phyloP scores from a whole-genome alignment of 2,888 invertebrate species.

The Platerodrilus igneus region DNA sequence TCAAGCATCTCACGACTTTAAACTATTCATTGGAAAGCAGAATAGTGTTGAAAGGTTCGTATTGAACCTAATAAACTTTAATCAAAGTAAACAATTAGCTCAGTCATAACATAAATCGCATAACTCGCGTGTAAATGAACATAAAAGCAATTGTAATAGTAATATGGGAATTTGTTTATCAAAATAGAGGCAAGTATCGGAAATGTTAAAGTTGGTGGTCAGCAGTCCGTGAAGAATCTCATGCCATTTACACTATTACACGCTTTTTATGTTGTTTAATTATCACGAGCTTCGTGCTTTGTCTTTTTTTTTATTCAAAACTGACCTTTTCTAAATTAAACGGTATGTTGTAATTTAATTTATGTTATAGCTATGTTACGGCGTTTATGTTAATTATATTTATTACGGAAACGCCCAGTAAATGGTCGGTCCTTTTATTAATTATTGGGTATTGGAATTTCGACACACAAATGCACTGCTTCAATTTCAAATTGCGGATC shows the following conservation, averaged over 20 bases:
- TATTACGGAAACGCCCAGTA: too few relatives aligned
- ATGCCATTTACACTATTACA: constrained; percentile 44
- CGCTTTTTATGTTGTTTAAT: constrained; percentile 41
- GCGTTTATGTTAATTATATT: too few relatives aligned
- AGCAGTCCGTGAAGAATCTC: constrained; percentile 43
- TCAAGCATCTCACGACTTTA: constrained; percentile 7
- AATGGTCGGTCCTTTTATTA: too few relatives aligned
- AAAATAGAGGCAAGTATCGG: constrained; percentile 36
- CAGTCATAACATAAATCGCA: neutral
- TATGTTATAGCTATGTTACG: too few relatives aligned
- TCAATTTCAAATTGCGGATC: too few relatives aligned
- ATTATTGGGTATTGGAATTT: too few relatives aligned
- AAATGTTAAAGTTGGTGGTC: constrained; percentile 41
- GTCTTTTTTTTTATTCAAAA: too few relatives aligned
- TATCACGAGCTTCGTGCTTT: constrained; percentile 38
- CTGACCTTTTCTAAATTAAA: too few relatives aligned
- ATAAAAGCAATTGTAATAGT: constrained; percentile 41
- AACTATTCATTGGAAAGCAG: constrained; percentile 7
- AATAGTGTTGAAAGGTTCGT: constrained; percentile 1
- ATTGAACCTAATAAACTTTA: constrained; percentile 6
- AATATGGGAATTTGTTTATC: constrained; percentile 40
- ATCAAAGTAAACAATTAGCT: constrained; percentile 28
- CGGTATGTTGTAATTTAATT: too few relatives aligned
- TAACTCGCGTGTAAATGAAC: constrained; percentile 34
- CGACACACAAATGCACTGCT: too few relatives aligned